Base-by-base conservation (phyloP, 2,113 vertebrate genomes). In the Microtus ochrogaster region DNA sequence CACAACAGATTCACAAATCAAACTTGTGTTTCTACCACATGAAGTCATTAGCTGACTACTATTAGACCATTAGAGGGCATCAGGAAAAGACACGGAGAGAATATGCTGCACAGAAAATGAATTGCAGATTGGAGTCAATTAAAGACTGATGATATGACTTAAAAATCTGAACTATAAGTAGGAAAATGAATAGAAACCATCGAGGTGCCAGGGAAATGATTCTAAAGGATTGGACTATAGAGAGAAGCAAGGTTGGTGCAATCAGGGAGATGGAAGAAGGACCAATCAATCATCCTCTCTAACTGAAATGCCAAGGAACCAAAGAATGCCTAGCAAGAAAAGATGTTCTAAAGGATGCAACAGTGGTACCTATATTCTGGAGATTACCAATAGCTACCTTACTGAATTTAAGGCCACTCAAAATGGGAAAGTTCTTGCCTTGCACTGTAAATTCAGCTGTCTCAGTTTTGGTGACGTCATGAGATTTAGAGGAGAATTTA, bases 221-320 rank as follows among this genome's bases (percentile, higher is more conserved):
- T 85, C 13, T 28, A 16, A 74, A 2, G 22, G 41, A 3, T 92
- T 83, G 55, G 19, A 39, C 39, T 82, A 14, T 44, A 90, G 21
- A 96, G 86, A 87, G 52, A 96, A 86, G 4, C 3, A 47, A 26
- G 61, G 65, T 73, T 88, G 52, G 16, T 82, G 52, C 82, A 91
- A 74, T 4, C 28, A 66, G 36, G 7, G 7, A 36, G 22, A 7
- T 61, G 22, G 39, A 26, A 82, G n/a, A 28, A 36, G 12, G 24
- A 7, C 36, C 11, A 0, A 58, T 58, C 79, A 82, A 28, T 39
- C 39, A n/a, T 39, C 52, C 21, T 82, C 55, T 61, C 36, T 26
- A 58, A 61, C 52, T 82, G 21, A 13, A 4, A 39, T 26, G 12
- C 11, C 36, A 61, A 39, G 36, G 52, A 82, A 58, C 36, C 36